phyloP scores from a whole-genome alignment of 2,797 vertebrate genomes.

The Myiotriccus ornatus region DNA sequence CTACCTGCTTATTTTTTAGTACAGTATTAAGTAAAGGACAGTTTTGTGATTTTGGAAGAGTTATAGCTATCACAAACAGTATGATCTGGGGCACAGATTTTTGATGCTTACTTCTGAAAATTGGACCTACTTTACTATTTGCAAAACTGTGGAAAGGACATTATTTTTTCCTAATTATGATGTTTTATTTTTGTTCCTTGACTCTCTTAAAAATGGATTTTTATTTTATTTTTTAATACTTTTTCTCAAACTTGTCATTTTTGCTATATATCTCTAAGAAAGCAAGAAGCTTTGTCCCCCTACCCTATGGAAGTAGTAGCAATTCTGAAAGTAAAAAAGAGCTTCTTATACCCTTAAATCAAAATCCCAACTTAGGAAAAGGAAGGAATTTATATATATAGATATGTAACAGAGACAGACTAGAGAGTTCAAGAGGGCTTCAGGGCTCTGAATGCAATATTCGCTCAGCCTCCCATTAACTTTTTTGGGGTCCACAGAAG shows the following conservation, averaged over 20 bases:
- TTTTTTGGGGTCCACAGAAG: neutral
- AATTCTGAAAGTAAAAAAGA: neutral
- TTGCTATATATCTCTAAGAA: neutral
- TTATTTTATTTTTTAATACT: neutral
- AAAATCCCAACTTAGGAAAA: neutral
- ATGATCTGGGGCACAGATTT: neutral
- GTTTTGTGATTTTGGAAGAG: neutral
- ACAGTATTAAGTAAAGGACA: neutral
- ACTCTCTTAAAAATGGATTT: neutral
- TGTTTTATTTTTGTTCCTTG: neutral
- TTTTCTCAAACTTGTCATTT: neutral
- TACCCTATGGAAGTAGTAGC: neutral
- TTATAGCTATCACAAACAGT: neutral
- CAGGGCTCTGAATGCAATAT: neutral
- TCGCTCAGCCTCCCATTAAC: neutral
- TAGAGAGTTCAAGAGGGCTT: neutral
- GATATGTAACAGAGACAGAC: neutral
- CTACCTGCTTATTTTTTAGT: neutral
- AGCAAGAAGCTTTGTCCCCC: rapidly evolving
- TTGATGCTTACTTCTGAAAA: neutral
- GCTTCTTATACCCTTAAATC: neutral
- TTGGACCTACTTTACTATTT: neutral
- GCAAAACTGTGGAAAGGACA: neutral
- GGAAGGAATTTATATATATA: neutral
- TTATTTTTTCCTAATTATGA: neutral